phyloP scores from a whole-genome alignment of 2,797 vertebrate species.

The Cynodonichthys magdalenae region DNA sequence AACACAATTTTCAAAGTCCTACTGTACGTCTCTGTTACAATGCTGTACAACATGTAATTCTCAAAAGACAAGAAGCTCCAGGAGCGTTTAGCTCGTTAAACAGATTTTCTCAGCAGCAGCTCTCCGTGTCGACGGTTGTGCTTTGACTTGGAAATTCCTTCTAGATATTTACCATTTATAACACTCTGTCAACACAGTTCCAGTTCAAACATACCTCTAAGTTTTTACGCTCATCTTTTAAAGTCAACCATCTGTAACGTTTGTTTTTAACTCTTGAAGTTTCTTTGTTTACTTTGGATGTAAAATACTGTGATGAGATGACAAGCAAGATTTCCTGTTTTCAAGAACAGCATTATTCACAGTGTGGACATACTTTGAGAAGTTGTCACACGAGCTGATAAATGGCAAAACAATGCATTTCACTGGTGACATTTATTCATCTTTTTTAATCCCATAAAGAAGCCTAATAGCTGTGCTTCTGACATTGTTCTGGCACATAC shows the following conservation, averaged over 20 bases:
- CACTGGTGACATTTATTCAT: neutral
- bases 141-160: neutral
- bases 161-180: neutral
- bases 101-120: neutral
- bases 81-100: neutral
- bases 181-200: constrained; percentile 7
- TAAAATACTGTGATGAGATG: neutral
- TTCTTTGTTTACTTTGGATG: neutral
- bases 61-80: neutral
- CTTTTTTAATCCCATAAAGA: neutral
- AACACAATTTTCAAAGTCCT: too few relatives aligned
- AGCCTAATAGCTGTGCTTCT: too few relatives aligned
- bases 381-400: neutral
- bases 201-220: neutral
- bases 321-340: neutral
- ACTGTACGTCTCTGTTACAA: too few relatives aligned
- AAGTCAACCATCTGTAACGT: neutral
- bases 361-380: neutral
- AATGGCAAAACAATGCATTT: too few relatives aligned
- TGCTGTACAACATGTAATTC: too few relatives aligned
- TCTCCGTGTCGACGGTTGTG: neutral
- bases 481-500: too few relatives aligned
- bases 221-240: neutral
- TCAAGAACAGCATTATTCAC: neutral
- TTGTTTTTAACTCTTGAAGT: neutral